Evolutionary conservation across 2,797 vertebrate species (phyloP).

Genomic region (Rhinella marina): DNA sequence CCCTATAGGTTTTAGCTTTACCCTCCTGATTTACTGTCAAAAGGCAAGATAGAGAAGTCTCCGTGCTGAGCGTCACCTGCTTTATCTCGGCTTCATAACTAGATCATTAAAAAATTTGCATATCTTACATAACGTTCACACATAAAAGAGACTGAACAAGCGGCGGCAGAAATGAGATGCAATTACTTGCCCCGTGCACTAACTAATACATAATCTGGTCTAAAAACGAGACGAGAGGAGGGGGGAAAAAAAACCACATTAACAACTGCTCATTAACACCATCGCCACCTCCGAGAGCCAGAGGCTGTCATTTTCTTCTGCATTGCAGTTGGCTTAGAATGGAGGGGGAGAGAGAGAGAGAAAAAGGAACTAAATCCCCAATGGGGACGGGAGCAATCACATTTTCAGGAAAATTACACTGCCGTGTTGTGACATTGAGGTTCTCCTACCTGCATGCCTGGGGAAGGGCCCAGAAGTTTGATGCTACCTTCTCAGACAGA

Average conservation of each 20-base stretch:
- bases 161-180: constrained; percentile 52
- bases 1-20: not conserved
- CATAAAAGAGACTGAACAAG: constrained; percentile 42
- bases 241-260: constrained; percentile 27
- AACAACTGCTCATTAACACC: constrained; percentile 65
- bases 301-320: constrained; percentile 68
- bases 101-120: constrained; percentile 33
- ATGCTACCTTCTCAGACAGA: constrained; percentile 65
- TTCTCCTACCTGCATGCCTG: constrained; percentile 54
- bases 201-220: constrained; percentile 62
- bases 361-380: constrained; percentile 43
- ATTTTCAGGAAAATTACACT: constrained; percentile 1
- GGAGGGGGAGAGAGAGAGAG: constrained; percentile 60
- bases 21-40: not conserved
- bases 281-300: constrained; percentile 56
- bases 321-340: constrained; percentile 71
- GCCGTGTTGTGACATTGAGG: constrained; percentile 53
- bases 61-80: constrained; percentile 5
- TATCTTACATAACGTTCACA: constrained; percentile 4
- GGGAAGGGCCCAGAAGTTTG: constrained; percentile 33
- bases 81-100: constrained; percentile 48
- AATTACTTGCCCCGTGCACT: constrained; percentile 44
- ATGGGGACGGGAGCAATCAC: constrained; percentile 8
- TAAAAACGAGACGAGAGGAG: constrained; percentile 10
- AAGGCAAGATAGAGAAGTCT: not conserved